These are phyloP conservation scores for Megamerina dolium DNA, from an alignment of 2,888 invertebrate species.

Conservation along the genomic window DNA sequence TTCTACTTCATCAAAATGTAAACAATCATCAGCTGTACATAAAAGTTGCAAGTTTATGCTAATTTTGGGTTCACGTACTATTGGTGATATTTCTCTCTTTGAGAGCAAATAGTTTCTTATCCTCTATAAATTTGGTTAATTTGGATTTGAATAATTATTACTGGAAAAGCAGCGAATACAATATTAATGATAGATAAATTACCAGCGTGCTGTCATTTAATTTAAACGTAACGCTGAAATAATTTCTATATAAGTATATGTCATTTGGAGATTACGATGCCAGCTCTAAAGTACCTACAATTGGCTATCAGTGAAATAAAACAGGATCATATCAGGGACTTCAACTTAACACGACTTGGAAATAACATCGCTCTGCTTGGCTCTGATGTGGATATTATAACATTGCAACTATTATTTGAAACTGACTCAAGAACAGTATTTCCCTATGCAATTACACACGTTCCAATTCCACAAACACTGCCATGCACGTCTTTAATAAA, in stretches of 20 bases:
- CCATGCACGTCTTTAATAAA: constrained; percentile 27
- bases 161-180: too few relatives aligned
- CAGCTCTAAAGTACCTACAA: too few relatives aligned
- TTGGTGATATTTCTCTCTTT: too few relatives aligned
- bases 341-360: constrained; percentile 23
- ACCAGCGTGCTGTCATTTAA: too few relatives aligned
- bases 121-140: too few relatives aligned
- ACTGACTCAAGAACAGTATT: constrained; percentile 19
- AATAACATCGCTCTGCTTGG: constrained; percentile 28
- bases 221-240: not conserved
- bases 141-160: too few relatives aligned
- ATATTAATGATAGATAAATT: too few relatives aligned
- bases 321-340: constrained; percentile 31
- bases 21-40: too few relatives aligned
- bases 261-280: constrained; percentile 24
- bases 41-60: too few relatives aligned
- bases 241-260: not conserved
- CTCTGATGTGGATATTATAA: constrained; percentile 23
- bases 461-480: constrained; percentile 15
- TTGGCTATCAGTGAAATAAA: constrained; percentile 24
- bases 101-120: too few relatives aligned
- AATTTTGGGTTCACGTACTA: too few relatives aligned
- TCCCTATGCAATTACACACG: constrained; percentile 27
- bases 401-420: constrained; percentile 29
- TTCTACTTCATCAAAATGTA: too few relatives aligned